phyloP scores from a whole-genome alignment of 2,113 vertebrate species.

The Parus major region DNA sequence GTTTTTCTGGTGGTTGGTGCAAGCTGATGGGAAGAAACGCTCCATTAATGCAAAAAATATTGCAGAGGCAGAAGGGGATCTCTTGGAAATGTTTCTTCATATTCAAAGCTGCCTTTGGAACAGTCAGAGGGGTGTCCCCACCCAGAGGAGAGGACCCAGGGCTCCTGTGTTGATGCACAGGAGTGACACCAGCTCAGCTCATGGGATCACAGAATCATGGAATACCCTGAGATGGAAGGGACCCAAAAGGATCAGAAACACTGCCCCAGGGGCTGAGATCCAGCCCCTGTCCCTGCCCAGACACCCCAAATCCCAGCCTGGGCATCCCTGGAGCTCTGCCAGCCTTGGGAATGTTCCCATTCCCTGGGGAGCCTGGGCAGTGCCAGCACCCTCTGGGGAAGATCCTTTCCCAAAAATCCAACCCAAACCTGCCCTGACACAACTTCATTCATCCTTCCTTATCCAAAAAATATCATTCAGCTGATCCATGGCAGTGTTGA shows the following conservation, averaged over 20 bases:
- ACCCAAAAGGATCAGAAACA: neutral
- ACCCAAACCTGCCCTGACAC: fast-evolving
- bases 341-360: fast-evolving
- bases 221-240: neutral
- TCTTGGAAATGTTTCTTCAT: neutral
- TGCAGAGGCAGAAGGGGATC: neutral
- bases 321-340: neutral
- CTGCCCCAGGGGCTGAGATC: neutral
- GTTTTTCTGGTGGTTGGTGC: neutral
- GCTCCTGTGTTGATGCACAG: neutral
- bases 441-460: neutral
- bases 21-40: neutral
- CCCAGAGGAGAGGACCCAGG: neutral
- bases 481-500: neutral
- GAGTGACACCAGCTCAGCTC: neutral
- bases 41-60: neutral
- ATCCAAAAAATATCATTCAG: neutral
- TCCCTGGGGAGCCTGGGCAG: neutral
- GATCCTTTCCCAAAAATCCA: neutral
- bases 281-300: fast-evolving
- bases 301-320: neutral
- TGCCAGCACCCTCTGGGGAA: neutral
- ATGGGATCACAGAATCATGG: neutral
- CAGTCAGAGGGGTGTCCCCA: neutral
- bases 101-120: neutral